Evolutionary conservation across 2,888 invertebrate species (phyloP).

Genomic region (Drosophila niveifrons): DNA sequence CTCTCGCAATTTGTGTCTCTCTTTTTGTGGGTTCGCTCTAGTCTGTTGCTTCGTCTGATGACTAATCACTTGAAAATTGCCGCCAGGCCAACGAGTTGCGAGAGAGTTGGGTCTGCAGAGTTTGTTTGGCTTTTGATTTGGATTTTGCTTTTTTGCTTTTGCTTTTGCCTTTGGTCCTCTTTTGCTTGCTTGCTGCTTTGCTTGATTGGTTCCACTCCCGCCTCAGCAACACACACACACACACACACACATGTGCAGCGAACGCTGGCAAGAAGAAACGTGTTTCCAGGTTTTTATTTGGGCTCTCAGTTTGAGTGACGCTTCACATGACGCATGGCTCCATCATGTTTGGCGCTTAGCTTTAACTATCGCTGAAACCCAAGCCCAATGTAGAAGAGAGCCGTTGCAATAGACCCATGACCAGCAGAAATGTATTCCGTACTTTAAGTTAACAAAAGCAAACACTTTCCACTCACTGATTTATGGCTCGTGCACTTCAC

Average conservation of each 20-base stretch:
- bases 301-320: slow-evolving; percentile 56
- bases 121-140: slow-evolving; percentile 56
- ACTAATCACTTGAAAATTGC: slow-evolving; percentile 79
- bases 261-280: slow-evolving; percentile 49
- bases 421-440: slow-evolving; percentile 28
- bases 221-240: slow-evolving; percentile 33
- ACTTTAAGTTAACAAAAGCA: slow-evolving; percentile 12
- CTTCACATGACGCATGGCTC: slow-evolving; percentile 68
- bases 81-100: slow-evolving; percentile 48
- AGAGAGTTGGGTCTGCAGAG: slow-evolving; percentile 45
- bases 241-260: slow-evolving; percentile 9
- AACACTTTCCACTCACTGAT: slow-evolving; percentile 42
- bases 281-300: slow-evolving; percentile 66
- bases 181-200: slow-evolving; percentile 49
- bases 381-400: background rate
- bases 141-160: slow-evolving; percentile 45
- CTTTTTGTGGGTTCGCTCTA: slow-evolving; percentile 26
- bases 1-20: slow-evolving; percentile 1
- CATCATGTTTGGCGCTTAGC: slow-evolving; percentile 58
- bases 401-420: slow-evolving; percentile 24
- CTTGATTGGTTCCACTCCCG: slow-evolving; percentile 74
- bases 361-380: slow-evolving; percentile 36
- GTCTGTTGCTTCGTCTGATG: slow-evolving; percentile 54
- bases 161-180: slow-evolving; percentile 58
- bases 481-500: slow-evolving; percentile 23